These are phyloP conservation scores for Mobula hypostoma DNA, from an alignment of 2,113 vertebrate genomes.

Conservation along the genomic window DNA sequence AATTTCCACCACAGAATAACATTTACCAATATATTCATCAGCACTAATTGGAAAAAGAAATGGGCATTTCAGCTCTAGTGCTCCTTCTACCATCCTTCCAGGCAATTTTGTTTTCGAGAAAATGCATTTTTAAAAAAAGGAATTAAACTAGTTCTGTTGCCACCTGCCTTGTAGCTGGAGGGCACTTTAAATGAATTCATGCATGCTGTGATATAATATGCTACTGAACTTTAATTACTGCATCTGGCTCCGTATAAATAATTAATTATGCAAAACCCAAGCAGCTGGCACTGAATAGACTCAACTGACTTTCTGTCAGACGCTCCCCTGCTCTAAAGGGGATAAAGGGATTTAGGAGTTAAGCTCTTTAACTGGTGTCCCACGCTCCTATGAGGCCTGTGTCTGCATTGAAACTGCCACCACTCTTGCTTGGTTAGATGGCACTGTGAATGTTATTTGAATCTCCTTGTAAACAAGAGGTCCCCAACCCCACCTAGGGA, in stretches of 20 bases:
- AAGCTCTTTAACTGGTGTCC: slow-evolving; percentile 70
- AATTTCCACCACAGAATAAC: not conserved
- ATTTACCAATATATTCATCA: not conserved
- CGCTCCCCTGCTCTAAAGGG: slow-evolving; percentile 66
- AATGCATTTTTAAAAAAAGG: not conserved
- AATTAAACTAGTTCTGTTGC: slow-evolving; percentile 12
- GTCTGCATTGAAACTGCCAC: slow-evolving; percentile 54
- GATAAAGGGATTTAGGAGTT: slow-evolving; percentile 78
- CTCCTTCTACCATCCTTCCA: not conserved
- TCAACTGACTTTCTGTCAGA: slow-evolving; percentile 90
- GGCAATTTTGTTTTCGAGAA: not conserved
- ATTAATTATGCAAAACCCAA: slow-evolving; percentile 98
- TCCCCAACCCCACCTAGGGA: slow-evolving; percentile 24
- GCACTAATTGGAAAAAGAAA: not conserved
- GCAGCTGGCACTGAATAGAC: slow-evolving; percentile 93
- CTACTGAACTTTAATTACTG: slow-evolving; percentile 98
- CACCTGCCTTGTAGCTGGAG: slow-evolving; percentile 69
- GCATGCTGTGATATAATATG: slow-evolving; percentile 97
- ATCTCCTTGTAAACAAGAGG: slow-evolving; percentile 34
- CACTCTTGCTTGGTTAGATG: slow-evolving; percentile 48
- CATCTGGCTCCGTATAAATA: slow-evolving; percentile 95
- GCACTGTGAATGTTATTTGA: slow-evolving; percentile 19
- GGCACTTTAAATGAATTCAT: slow-evolving; percentile 88
- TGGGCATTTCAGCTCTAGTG: not conserved
- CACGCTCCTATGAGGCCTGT: slow-evolving; percentile 53